Base-by-base conservation (phyloP, 2,113 vertebrate species). In the Alces alces region DNA sequence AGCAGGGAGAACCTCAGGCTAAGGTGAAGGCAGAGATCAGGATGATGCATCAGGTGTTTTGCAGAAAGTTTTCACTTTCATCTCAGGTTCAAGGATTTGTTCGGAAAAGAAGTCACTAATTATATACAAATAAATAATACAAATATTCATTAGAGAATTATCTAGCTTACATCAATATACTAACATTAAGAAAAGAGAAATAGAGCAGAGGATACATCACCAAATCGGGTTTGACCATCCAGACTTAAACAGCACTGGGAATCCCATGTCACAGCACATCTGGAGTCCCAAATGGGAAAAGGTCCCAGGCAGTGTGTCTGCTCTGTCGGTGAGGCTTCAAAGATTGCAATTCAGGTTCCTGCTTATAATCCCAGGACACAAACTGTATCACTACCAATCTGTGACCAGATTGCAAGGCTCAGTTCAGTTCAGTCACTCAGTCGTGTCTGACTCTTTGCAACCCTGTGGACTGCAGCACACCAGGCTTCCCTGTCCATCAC, bases 231-330 rank as follows among this genome's bases (percentile, higher is more conserved):
- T 70, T 70, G 17, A 19, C 17, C 64, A 36, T 36, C 17, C 64
- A 70, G 64, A 36, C 17, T 70, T 21, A 70, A 70, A 21, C n/a
- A 70, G 64, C 17, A 10, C n/a, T 70, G 64, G 17, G 64, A 70
- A 70, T 36, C 64, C 64, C 64, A 36, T 4, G 0, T 36, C 64
- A 70, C 17, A 21, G 64, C 64, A 70, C 17, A 36, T 36, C 17
- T 36, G 64, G 64, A 70, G n/a, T 70, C 64, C 17, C 17, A 36
- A 70, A 70, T 36, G 4, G n/a, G 64, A 70, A 36, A 70, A 36
- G 17, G 4, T 36, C 4, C n/a, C 64, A 36, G 64, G n/a, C 17
- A 36, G 64, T 0, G 2, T 11, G 17, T 36, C n/a, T 1, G 1
- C n/a, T 70, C 17, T 70, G n/a, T 36, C 17, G 9, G 33, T n/a